A percentile compares a stretch with the other conserved stretches of the same genome.
Evolutionary conservation across 2,888 invertebrate genomes (phyloP).

Genomic region (Phasia obesa): DNA sequence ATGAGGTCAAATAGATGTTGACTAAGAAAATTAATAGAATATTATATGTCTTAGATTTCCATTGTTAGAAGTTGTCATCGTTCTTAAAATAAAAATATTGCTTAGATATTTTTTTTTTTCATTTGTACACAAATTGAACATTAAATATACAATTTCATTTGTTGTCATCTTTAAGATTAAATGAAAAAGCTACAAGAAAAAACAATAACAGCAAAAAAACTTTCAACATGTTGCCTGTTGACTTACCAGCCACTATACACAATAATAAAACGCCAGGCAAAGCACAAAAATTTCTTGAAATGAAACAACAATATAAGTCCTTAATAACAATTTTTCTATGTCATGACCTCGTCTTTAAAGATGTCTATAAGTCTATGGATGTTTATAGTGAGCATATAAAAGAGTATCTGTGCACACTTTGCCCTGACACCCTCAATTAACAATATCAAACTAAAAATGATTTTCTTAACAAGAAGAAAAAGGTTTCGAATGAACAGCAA

Average conservation of each 20-base stretch:
- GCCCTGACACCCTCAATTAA: slow-evolving; percentile 35
- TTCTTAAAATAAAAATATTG: slow-evolving; percentile 15
- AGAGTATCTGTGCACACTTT: not conserved
- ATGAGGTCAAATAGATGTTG: slow-evolving; percentile 43
- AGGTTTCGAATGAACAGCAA: not conserved
- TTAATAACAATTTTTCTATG: slow-evolving; percentile 43
- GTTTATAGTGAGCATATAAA: not conserved
- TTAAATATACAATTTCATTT: slow-evolving; percentile 9
- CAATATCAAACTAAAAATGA: slow-evolving; percentile 11
- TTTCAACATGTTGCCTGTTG: slow-evolving; percentile 45
- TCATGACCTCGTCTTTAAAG: slow-evolving; percentile 33
- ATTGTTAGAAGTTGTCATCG: slow-evolving; percentile 1
- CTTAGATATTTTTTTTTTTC: not conserved
- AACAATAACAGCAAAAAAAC: not conserved
- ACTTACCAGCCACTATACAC: not conserved
- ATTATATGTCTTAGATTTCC: slow-evolving; percentile 13
- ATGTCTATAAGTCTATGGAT: not conserved
- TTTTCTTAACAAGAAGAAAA: slow-evolving; percentile 19
- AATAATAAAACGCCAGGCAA: not conserved
- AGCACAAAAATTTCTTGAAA: slow-evolving; percentile 1
- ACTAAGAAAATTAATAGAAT: not conserved
- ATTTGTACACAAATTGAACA: slow-evolving; percentile 4
- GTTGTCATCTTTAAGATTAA: slow-evolving; percentile 9
- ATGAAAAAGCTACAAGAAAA: not conserved
- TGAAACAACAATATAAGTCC: slow-evolving; percentile 6